Percentiles rank a stretch among this genome's conserved stretches.
phyloP scores from a whole-genome alignment of 2,888 invertebrate genomes.

The Rhamphomyia laevipes region DNA sequence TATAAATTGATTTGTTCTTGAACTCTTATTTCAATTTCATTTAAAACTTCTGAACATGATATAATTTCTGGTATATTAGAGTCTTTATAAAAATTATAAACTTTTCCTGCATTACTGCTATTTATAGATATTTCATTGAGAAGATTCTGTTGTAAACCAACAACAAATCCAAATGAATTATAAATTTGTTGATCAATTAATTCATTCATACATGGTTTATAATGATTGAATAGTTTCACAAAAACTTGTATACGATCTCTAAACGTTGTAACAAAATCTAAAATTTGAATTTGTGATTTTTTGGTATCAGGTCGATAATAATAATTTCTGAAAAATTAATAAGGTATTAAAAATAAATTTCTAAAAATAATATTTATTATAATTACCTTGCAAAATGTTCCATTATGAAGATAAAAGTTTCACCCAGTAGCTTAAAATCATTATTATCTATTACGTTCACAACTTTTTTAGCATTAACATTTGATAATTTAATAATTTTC shows the following conservation, averaged over 20 bases:
- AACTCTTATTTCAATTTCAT: slow-evolving; percentile 49
- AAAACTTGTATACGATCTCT: slow-evolving; percentile 29
- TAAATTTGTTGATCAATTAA: slow-evolving; percentile 26
- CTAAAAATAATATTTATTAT: neutral
- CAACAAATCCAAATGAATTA: slow-evolving; percentile 26
- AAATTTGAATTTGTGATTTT: neutral
- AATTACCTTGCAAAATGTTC: slow-evolving; percentile 22
- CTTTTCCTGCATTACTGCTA: slow-evolving; percentile 3
- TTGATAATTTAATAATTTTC: slow-evolving; percentile 29
- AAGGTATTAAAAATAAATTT: neutral
- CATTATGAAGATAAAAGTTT: slow-evolving; percentile 29
- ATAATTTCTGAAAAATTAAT: slow-evolving; percentile 17
- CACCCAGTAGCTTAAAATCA: slow-evolving; percentile 27
- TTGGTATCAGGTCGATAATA: slow-evolving; percentile 20
- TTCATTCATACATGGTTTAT: slow-evolving; percentile 24
- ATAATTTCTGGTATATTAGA: slow-evolving; percentile 67
- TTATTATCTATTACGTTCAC: slow-evolving; percentile 29
- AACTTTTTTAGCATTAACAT: slow-evolving; percentile 18
- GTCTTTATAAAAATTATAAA: slow-evolving; percentile 71
- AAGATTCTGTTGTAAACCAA: slow-evolving; percentile 30
- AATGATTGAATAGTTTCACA: slow-evolving; percentile 26
- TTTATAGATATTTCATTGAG: slow-evolving; percentile 20
- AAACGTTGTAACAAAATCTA: slow-evolving; percentile 24
- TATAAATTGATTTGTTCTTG: slow-evolving; percentile 59
- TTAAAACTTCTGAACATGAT: slow-evolving; percentile 57